Base-by-base conservation (phyloP, 2,113 vertebrate genomes). In the Atlantisia rogersi region DNA sequence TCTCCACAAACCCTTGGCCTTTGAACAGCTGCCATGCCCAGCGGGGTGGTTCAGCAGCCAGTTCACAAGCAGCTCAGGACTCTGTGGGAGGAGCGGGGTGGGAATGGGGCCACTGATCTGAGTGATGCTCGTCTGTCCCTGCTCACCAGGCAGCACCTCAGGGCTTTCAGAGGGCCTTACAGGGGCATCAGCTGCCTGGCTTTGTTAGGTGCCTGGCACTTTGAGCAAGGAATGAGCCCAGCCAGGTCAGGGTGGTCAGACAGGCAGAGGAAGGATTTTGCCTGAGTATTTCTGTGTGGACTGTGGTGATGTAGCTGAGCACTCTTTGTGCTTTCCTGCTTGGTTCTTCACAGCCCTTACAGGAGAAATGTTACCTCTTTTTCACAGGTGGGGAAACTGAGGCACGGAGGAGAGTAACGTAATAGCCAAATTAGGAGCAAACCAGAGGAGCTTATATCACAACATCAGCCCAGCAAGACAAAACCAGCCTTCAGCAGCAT, bases 41-140 rank as follows among this genome's bases (percentile, higher is more conserved):
- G 3, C 6, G 17, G 37, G 44, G 21, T 53, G 81, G 21, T 65
- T 81, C 25, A 7, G 62, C 1, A 0, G 50, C n/a, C 2, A 0
- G 48, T 44, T 60, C 44, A 25, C 35, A 62, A 24, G 56, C n/a
- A 53, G 40, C 87, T 65, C 5, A 12, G 62, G 21, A 17, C 26
- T 39, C 75, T 2, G 0, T 18, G 50, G 0, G 2, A 76, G n/a
- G 71, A 75, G 17, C 0, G 0, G 9, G 42, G 16, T 81, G 29
- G 85, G 63, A 84, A 60, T 1, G 9, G 69, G 56, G 32, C 17
- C 0, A 0, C 40, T n/a, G 12, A 35, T 10, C 56, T 44, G 70
- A 63, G 37, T 1, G 17, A 39, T 14, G 46, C 67, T 65, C 1
- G 0, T 35, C 50, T 65, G 39, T 35, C 21, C 50, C 15, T 55